phyloP scores from a whole-genome alignment of 2,797 vertebrate genomes.

The Poeciliopsis presidionis region DNA sequence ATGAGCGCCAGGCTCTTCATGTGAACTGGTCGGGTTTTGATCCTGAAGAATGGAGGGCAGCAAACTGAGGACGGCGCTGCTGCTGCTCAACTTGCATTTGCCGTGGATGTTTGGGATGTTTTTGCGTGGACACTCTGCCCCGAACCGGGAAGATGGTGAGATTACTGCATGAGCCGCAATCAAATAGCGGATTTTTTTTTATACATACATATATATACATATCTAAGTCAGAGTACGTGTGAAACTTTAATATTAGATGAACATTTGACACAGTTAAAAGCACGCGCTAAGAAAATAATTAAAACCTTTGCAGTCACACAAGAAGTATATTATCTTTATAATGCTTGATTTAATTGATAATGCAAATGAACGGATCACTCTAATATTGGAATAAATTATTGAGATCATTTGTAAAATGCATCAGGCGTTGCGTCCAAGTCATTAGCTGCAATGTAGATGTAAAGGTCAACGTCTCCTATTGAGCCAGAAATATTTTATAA shows the following conservation, averaged over 20 bases:
- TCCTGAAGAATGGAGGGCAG: slow-evolving; percentile 67
- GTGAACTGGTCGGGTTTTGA: slow-evolving; percentile 19
- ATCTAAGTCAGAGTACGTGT: not conserved
- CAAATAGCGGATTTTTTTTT: not conserved
- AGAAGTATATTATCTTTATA: not conserved
- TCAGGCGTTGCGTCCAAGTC: not conserved
- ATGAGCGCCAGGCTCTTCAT: slow-evolving; percentile 3
- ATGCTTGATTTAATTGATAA: not conserved
- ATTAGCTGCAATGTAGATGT: not conserved
- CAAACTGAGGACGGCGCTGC: slow-evolving; percentile 48
- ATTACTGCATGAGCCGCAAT: not conserved
- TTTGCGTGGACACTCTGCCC: slow-evolving; percentile 37
- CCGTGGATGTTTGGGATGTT: slow-evolving; percentile 55
- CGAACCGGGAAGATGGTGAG: slow-evolving; percentile 69
- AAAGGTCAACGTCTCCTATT: not conserved
- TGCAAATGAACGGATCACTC: not conserved
- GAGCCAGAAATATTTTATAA: not conserved
- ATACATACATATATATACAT: too few relatives aligned
- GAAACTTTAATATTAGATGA: not conserved
- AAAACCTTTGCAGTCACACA: not conserved
- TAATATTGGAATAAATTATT: not conserved
- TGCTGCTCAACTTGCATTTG: slow-evolving; percentile 42
- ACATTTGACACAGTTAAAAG: not conserved
- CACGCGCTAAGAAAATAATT: not conserved
- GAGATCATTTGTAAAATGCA: not conserved